A percentile compares a stretch with the other conserved stretches of the same genome.
Conservation (phyloP, 2,113 vertebrate genomes). For the Urocolius indicus region DNA sequence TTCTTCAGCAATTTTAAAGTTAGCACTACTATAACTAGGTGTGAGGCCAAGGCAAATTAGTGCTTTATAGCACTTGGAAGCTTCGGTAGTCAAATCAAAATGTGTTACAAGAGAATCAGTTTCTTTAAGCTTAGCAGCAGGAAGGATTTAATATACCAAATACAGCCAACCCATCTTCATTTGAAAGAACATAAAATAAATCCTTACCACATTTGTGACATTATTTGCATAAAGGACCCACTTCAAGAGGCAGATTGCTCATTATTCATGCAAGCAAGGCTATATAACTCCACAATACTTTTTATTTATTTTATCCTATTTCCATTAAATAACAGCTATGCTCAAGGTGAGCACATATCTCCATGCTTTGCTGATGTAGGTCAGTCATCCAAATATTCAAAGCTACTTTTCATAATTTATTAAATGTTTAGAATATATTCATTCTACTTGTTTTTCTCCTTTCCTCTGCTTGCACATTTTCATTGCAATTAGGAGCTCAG, state of each 20-base stretch:
- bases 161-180: conserved; percentile 66
- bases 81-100: conserved; percentile 70
- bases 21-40: conserved; percentile 76
- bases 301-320: neutral
- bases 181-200: conserved; percentile 52
- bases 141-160: conserved; percentile 74
- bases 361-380: neutral
- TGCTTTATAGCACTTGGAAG: conserved; percentile 75
- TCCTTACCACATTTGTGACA: conserved; percentile 62
- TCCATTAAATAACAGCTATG: neutral
- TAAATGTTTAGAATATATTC: neutral
- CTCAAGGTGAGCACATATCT: neutral
- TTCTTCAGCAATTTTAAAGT: conserved; percentile 73
- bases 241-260: conserved; percentile 11
- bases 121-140: conserved; percentile 74
- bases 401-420: neutral
- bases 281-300: neutral
- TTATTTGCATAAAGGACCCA: conserved; percentile 19
- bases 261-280: neutral
- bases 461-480: neutral
- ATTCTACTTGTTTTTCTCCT: neutral
- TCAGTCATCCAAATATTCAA: neutral
- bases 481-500: neutral
- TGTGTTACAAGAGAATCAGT: conserved; percentile 69
- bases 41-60: conserved; percentile 77